Base-by-base conservation (phyloP, 2,797 vertebrate genomes). In the Urosaurus nigricauda region DNA sequence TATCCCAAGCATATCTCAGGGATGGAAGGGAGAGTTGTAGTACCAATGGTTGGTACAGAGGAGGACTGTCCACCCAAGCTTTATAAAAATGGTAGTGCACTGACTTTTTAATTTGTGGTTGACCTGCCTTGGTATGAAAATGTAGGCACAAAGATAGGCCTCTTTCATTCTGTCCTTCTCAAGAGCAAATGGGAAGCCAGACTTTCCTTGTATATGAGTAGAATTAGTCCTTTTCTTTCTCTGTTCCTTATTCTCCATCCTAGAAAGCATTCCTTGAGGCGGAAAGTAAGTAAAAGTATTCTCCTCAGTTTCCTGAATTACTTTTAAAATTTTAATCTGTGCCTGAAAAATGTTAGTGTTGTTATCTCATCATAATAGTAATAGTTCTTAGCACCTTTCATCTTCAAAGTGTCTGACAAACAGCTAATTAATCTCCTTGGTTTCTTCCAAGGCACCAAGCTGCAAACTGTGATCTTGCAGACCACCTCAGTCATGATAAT, bases 351-450 rank as follows among this genome's bases (percentile, higher is more conserved):
- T 93, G 85, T 86, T 94, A 91, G 84, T 89, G 40, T 37, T 89
- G 63, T 47, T 91, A 71, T 79, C 80, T 92, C 88, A 88, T 87
- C 91, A 90, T 81, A 79, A 80, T 47, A n/a, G n/a, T 88, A 92
- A 87, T 90, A 91, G 93, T 93, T 93, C 85, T 92, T 88, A 92
- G 9, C 6, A 60, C 14, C 89, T 84, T 94, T 95, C 13, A 93
- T 91, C 80, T 90, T 95, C 89, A 92, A 94, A 92, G 73, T 75
- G 8, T 85, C 92, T 93, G 81, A 90, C 85, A 92, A 92, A 89
- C 60, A 93, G 60, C 88, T 94, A 94, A 94, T 96, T 93, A 93
- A 92, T 95, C 93, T 94, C 92, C 78, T 91, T n/a, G 0, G 88
- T 94, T 94, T 92, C 84, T 90, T 86, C 53, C 91, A 87, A 92